Conservation (phyloP, 2,888 invertebrate genomes). For the Idaea straminata region DNA sequence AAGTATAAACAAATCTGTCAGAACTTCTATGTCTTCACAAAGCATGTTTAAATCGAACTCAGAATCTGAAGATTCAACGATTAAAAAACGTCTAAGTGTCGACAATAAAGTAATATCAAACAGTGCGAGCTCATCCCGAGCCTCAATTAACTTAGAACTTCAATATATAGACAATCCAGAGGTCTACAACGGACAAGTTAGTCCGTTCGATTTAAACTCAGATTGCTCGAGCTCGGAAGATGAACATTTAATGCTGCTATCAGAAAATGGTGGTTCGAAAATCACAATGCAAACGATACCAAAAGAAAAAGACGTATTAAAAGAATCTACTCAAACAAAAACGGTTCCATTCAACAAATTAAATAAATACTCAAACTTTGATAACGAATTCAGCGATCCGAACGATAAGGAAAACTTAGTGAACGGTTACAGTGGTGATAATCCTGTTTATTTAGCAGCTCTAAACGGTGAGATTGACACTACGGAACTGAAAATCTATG, state of each 20-base stretch:
- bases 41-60: conserved; percentile 64
- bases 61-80: conserved; percentile 67
- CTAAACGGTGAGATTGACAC: conserved; percentile 64
- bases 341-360: conserved; percentile 66
- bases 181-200: conserved; percentile 49
- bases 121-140: conserved; percentile 63
- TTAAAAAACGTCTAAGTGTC: conserved; percentile 71
- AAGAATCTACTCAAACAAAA: conserved; percentile 63
- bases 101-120: conserved; percentile 63
- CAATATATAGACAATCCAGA: conserved; percentile 65
- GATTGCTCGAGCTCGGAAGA: conserved; percentile 76
- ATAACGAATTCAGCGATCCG: conserved; percentile 72
- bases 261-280: conserved; percentile 70
- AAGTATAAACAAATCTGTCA: conserved; percentile 58
- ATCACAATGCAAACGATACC: conserved; percentile 71
- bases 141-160: conserved; percentile 65
- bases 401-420: conserved; percentile 69
- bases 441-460: conserved; percentile 68
- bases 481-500: conserved; percentile 51
- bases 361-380: conserved; percentile 70
- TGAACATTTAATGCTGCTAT: conserved; percentile 69
- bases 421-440: conserved; percentile 63
- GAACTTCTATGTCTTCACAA: conserved; percentile 61
- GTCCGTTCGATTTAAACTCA: conserved; percentile 57
- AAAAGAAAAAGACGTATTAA: conserved; percentile 63